A percentile compares a stretch with the other conserved stretches of the same genome.
Evolutionary conservation across 2,888 invertebrate genomes (phyloP).

Genomic region (Phyllotreta striolata): DNA sequence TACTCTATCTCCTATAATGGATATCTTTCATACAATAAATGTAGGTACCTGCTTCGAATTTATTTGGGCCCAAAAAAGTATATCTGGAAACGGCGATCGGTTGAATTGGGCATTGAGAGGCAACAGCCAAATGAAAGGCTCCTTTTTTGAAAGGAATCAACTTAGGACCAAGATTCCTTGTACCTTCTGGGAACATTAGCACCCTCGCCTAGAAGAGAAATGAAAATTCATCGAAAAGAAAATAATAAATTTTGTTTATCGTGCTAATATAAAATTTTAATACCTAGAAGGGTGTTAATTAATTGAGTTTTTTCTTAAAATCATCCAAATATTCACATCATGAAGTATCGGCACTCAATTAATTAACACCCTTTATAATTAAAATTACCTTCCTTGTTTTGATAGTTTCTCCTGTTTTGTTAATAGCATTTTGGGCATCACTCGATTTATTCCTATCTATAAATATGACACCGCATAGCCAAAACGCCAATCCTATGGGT

Average conservation of each 20-base stretch:
- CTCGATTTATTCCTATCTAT: conserved; percentile 78
- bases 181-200: conserved; percentile 94
- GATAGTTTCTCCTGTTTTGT: conserved; percentile 74
- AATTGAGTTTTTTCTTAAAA: no score
- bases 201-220: conserved; percentile 70
- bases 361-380: no score
- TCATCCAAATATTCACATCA: no score
- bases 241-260: no score
- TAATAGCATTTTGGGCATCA: conserved; percentile 76
- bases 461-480: conserved; percentile 89
- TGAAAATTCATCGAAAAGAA: conserved; percentile 7
- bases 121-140: conserved; percentile 91
- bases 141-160: conserved; percentile 94
- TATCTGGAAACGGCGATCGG: conserved; percentile 90
- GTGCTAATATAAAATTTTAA: no score
- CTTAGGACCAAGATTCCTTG: conserved; percentile 76
- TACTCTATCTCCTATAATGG: no score
- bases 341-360: no score
- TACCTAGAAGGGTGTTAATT: no score
- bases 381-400: conserved; percentile 67
- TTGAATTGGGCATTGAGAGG: conserved; percentile 83
- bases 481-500: conserved; percentile 83
- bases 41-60: conserved; percentile 71
- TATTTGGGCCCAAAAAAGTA: conserved; percentile 67
- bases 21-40: not conserved